Evolutionary conservation across 2,888 invertebrate genomes (phyloP), one percentile per base, ranked within the genome.

Genomic region (Patella depressa): DNA sequence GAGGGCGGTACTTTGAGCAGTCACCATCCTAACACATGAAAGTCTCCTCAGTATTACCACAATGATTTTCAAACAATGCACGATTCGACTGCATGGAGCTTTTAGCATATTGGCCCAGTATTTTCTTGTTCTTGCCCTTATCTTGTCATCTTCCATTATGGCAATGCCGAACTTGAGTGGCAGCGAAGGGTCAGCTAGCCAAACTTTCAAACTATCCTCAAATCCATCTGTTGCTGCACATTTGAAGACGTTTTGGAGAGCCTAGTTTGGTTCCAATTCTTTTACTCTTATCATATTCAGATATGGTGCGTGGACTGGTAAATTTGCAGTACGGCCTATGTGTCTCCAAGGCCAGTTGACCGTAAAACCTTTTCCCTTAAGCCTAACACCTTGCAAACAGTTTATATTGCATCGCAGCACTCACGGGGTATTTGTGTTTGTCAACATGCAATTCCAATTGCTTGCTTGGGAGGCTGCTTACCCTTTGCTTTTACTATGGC

Each of bases 191-290:
- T 78, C 65, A 9, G 65, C 71, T 9, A 75, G 65, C n/a, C n/a
- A n/a, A n/a, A n/a, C n/a, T n/a, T n/a, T n/a, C n/a, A n/a, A 34
- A 29, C 69, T 29, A n/a, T 57, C 53, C 14, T 55, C 71, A 34
- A 74, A 69, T 9, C 69, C 76, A 74, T 77, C 77, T 57, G 72
- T 75, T 71, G 75, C 72, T 3, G 29, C 78, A 75, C 69, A 73
- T 19, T 53, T 65, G 3, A 69, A 70, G 15, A 78, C 45, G 14
- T 69, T 70, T 69, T 75, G 65, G 9, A 75, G 34, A 29, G 73
- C 29, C 75, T n/a, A 78, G 19, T n/a, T 75, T 19, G 7, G 24
- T 54, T 12, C 75, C 78, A 2, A 78, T 78, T 65, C 53, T 72
- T 19, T 65, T 72, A 0, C 74, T 74, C 75, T 17, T 54, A 15